These are phyloP conservation scores for Ptychoptera albimana DNA, from an alignment of 2,888 invertebrate species.

Conservation along the genomic window DNA sequence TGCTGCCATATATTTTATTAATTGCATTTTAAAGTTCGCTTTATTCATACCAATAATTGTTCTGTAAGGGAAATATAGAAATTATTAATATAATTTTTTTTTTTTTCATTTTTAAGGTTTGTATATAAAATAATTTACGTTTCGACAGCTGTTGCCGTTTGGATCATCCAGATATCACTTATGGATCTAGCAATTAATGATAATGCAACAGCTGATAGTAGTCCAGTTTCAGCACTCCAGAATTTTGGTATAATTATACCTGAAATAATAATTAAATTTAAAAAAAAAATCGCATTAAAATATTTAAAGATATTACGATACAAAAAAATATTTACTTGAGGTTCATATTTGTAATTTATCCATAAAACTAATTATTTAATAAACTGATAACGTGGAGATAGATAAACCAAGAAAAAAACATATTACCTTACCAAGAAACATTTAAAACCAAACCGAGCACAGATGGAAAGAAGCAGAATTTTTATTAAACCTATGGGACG, in stretches of 20 bases:
- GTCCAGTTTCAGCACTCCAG: conserved; percentile 58
- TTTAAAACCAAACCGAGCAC: too few relatives aligned
- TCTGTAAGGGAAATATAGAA: conserved; percentile 36
- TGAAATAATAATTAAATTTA: conserved; percentile 9
- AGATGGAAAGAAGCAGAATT: too few relatives aligned
- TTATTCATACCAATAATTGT: conserved; percentile 83
- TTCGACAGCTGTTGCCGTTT: conserved; percentile 85
- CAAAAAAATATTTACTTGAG: too few relatives aligned
- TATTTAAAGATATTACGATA: too few relatives aligned
- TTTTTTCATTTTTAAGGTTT: conserved; percentile 2
- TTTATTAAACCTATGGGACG: too few relatives aligned
- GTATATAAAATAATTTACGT: conserved; percentile 39
- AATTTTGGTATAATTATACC: conserved; percentile 67
- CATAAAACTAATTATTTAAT: too few relatives aligned
- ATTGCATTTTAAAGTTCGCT: conserved; percentile 52
- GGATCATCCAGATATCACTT: conserved; percentile 96
- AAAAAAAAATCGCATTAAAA: too few relatives aligned
- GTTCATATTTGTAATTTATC: too few relatives aligned
- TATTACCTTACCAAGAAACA: too few relatives aligned
- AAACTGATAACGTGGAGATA: too few relatives aligned
- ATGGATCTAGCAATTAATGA: conserved; percentile 77
- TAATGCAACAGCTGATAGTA: conserved; percentile 55
- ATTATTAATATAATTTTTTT: conserved; percentile 14
- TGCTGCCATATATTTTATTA: conserved; percentile 63
- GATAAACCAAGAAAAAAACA: too few relatives aligned